A percentile compares a stretch with the other conserved stretches of the same genome.
These are phyloP conservation scores for Amphipyra berbera DNA, from an alignment of 2,888 invertebrate species.

Conservation along the genomic window DNA sequence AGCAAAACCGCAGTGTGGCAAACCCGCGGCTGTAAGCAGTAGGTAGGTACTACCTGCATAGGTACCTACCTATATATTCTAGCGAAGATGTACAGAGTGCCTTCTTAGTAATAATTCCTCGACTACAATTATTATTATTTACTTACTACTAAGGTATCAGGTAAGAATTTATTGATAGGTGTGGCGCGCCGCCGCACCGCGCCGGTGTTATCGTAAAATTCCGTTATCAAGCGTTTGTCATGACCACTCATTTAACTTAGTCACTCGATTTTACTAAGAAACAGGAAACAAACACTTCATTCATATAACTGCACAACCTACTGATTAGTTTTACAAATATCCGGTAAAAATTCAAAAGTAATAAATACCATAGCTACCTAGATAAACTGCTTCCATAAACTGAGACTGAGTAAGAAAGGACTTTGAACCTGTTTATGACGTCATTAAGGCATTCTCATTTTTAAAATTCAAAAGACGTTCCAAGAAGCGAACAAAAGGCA, in stretches of 20 bases:
- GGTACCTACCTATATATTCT: no score
- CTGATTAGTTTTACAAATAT: neutral
- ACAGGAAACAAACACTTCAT: constrained; percentile 49
- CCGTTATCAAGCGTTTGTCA: constrained; percentile 54
- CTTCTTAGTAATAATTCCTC: no score
- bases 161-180: constrained; percentile 54
- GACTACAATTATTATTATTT: constrained; percentile 22
- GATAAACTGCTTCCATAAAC: constrained; percentile 5
- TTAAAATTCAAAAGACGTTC: constrained; percentile 59
- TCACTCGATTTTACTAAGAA: constrained; percentile 59
- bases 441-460: constrained; percentile 47
- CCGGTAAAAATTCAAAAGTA: constrained; percentile 2
- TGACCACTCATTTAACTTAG: constrained; percentile 50
- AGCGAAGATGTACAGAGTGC: no score
- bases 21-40: no score
- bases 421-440: constrained; percentile 45
- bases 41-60: no score
- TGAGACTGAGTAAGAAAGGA: constrained; percentile 6
- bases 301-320: constrained; percentile 7
- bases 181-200: constrained; percentile 38
- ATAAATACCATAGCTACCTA: constrained; percentile 9
- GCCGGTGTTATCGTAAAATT: constrained; percentile 53
- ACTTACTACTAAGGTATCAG: constrained; percentile 8
- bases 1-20: no score
- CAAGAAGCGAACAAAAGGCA: constrained; percentile 77